Conservation (phyloP, 2,113 vertebrate genomes). For the Microtus ochrogaster region DNA sequence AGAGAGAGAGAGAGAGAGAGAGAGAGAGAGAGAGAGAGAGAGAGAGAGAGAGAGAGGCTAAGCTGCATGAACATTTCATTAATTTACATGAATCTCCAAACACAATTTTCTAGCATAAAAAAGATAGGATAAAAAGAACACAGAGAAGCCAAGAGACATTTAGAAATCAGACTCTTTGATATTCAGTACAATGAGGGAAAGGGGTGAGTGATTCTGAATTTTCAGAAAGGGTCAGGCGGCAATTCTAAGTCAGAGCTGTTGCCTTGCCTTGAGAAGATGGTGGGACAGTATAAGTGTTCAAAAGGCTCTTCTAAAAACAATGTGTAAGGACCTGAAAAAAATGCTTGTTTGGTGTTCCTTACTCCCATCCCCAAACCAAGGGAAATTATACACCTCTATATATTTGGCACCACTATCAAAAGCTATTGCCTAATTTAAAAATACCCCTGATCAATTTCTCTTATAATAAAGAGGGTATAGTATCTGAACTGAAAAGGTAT, state of each 20-base stretch:
- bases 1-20: no score
- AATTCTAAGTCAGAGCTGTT: conserved; percentile 66
- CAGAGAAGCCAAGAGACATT: background rate
- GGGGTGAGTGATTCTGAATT: conserved; percentile 25
- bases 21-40: no score
- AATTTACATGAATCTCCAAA: background rate
- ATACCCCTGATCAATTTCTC: conserved; percentile 81
- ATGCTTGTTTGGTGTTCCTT: background rate
- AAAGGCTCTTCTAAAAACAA: conserved; percentile 69
- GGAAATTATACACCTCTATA: background rate
- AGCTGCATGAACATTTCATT: background rate
- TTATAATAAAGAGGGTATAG: conserved; percentile 72
- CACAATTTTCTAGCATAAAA: background rate
- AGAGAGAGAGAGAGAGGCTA: background rate
- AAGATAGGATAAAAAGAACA: background rate
- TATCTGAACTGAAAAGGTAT: conserved; percentile 78
- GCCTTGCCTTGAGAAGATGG: conserved; percentile 71
- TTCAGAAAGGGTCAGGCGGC: background rate
- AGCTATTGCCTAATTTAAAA: conserved; percentile 68
- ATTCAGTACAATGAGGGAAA: background rate
- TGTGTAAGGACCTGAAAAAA: conserved; percentile 55
- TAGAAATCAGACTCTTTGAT: conserved; percentile 24
- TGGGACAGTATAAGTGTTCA: conserved; percentile 4
- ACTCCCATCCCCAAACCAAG: background rate
- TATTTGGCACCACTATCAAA: conserved; percentile 50